Evolutionary conservation across 1,140 invertebrate genomes (phyloP).

Genomic region (Scaptomyza graminum): DNA sequence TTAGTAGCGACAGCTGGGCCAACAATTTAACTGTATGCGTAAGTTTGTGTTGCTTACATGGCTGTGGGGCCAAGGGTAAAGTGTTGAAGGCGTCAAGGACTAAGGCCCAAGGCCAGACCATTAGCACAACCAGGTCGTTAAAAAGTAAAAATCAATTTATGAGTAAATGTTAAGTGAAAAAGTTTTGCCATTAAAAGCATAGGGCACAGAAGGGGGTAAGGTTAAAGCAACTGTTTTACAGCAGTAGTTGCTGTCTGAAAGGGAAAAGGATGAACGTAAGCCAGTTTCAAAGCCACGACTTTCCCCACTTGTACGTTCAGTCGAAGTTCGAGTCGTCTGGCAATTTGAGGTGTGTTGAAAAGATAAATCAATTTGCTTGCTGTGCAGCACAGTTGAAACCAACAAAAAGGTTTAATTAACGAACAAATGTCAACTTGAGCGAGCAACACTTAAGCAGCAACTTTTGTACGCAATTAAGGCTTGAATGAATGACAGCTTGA

Average conservation of each 20-base stretch:
- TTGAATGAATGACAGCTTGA: constrained; percentile 76
- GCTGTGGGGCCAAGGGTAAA: constrained; percentile 5
- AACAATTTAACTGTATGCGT: neutral
- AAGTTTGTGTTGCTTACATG: constrained; percentile 25
- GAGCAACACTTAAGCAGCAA: constrained; percentile 67
- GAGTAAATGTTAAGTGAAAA: constrained; percentile 82
- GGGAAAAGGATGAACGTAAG: constrained; percentile 4
- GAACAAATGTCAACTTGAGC: constrained; percentile 78
- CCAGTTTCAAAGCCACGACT: constrained; percentile 30
- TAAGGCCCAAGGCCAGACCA: constrained; percentile 45
- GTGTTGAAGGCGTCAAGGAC: constrained; percentile 26
- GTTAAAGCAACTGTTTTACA: constrained; percentile 8
- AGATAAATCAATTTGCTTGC: constrained; percentile 82
- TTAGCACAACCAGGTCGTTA: constrained; percentile 64
- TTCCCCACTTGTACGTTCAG: constrained; percentile 1
- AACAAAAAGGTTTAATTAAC: constrained; percentile 83
- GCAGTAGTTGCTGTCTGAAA: neutral
- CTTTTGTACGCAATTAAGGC: constrained; percentile 79
- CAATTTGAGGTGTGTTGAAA: constrained; percentile 68
- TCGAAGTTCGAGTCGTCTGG: constrained; percentile 13
- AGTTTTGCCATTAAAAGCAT: constrained; percentile 77
- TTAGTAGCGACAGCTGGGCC: constrained; percentile 19
- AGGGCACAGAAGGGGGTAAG: constrained; percentile 2
- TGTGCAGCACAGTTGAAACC: constrained; percentile 72
- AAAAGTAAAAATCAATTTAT: constrained; percentile 83